phyloP scores from a whole-genome alignment of 2,113 vertebrate genomes.

The Nanger granti region DNA sequence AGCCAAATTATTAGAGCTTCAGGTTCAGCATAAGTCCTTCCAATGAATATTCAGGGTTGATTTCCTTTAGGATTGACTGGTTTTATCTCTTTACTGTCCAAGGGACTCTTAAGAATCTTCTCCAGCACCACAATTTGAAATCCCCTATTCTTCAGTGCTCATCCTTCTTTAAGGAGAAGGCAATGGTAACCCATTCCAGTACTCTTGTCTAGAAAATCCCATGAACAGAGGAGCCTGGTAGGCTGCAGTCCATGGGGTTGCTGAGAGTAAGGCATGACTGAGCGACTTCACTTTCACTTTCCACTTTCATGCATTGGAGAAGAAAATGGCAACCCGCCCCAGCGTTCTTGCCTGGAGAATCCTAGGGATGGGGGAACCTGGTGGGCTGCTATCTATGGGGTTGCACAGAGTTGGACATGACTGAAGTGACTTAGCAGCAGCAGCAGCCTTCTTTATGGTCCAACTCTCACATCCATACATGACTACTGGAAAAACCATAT shows the following conservation, averaged over 20 bases:
- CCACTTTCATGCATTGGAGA: too few relatives aligned
- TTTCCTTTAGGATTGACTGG: background rate
- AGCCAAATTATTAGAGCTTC: background rate
- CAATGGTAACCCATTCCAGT: too few relatives aligned
- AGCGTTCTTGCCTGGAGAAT: too few relatives aligned
- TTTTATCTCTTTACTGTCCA: background rate
- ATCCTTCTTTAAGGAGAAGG: background rate
- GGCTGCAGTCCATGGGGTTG: too few relatives aligned
- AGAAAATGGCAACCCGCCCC: too few relatives aligned
- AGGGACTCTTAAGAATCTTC: background rate
- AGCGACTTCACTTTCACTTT: too few relatives aligned
- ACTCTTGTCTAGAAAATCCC: too few relatives aligned
- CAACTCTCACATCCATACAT: background rate
- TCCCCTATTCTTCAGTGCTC: background rate
- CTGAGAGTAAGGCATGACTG: too few relatives aligned
- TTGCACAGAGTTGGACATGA: accelerated
- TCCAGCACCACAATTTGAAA: background rate
- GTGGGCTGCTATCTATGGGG: too few relatives aligned
- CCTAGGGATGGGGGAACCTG: too few relatives aligned
- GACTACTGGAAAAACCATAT: background rate
- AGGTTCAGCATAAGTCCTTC: background rate
- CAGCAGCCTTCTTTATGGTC: background rate
- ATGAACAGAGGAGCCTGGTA: too few relatives aligned
- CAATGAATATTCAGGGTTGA: background rate
- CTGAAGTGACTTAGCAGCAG: too few relatives aligned